Percentiles rank a stretch among this genome's conserved stretches.
Evolutionary conservation across 2,888 invertebrate genomes (phyloP).

Genomic region (Ormyrus thymus): DNA sequence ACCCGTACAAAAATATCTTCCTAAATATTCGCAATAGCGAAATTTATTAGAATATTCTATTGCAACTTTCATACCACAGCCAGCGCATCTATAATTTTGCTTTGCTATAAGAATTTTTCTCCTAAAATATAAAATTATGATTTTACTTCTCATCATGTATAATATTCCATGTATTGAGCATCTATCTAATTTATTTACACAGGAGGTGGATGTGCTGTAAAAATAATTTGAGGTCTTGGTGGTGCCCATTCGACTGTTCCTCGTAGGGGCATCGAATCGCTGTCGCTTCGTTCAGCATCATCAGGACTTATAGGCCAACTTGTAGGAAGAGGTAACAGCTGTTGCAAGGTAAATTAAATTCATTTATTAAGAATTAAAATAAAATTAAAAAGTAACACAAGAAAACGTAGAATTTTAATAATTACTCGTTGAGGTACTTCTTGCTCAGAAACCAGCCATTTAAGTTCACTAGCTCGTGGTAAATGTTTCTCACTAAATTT

Average conservation of each 20-base stretch:
- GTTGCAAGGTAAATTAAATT: conserved; percentile 18
- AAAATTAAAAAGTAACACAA: no score
- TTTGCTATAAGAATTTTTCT: conserved; percentile 80
- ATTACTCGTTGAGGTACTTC: conserved; percentile 83
- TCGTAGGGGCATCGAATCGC: conserved; percentile 77
- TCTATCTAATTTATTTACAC: conserved; percentile 77
- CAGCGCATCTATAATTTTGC: conserved; percentile 88
- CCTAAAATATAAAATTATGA: conserved; percentile 72
- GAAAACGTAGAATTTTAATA: not conserved
- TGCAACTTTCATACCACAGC: conserved; percentile 88
- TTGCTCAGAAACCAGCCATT: conserved; percentile 87
- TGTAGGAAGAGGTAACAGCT: conserved; percentile 85
- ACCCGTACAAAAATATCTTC: conserved; percentile 90
- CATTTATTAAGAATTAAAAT: no score
- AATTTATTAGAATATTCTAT: conserved; percentile 83
- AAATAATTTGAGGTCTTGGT: conserved; percentile 88
- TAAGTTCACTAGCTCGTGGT: conserved; percentile 85
- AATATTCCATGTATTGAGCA: conserved; percentile 4
- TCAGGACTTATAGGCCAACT: conserved; percentile 83
- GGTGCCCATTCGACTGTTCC: conserved; percentile 91
- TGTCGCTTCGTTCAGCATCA: conserved; percentile 76
- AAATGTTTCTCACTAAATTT: conserved; percentile 86
- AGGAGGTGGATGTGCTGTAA: conserved; percentile 83
- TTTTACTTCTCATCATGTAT: not conserved
- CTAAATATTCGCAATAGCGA: conserved; percentile 89